Evolutionary conservation across 2,113 vertebrate genomes (phyloP).

Genomic region (Origma solitaria): DNA sequence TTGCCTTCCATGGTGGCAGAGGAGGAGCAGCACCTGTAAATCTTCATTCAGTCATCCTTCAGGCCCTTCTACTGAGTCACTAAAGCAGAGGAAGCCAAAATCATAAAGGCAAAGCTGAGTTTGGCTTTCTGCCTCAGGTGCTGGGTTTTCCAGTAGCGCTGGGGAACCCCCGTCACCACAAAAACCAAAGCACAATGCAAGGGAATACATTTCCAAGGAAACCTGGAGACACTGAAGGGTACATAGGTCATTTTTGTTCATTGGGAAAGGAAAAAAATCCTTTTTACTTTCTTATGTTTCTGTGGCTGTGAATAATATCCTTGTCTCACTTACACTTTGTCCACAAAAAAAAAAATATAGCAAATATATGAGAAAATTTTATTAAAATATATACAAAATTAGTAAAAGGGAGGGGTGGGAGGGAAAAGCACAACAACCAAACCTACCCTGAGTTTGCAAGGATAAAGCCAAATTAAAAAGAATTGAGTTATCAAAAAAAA

Average conservation of each 20-base stretch:
- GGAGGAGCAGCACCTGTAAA: not conserved
- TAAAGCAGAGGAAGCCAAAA: not conserved
- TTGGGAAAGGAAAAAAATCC: not conserved
- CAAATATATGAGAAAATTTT: not conserved
- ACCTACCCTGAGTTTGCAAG: not conserved
- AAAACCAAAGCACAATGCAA: conserved; percentile 11
- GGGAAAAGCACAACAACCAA: not conserved
- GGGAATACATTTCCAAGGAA: not conserved
- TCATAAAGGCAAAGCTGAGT: not conserved
- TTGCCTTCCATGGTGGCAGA: not conserved
- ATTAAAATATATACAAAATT: not conserved
- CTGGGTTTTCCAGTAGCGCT: not conserved
- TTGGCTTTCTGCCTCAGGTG: not conserved
- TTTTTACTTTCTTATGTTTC: not conserved
- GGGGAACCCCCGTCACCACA: not conserved
- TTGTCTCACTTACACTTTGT: not conserved
- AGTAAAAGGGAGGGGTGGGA: not conserved
- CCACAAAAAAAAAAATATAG: not conserved
- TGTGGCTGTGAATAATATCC: not conserved
- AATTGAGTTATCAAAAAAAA: not conserved
- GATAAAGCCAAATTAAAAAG: not conserved
- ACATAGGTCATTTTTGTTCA: not conserved
- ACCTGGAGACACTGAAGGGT: not conserved
- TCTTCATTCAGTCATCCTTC: not conserved
- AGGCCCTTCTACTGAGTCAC: not conserved